Base-by-base conservation (phyloP, 2,113 vertebrate genomes). In the Thryonomys swinderianus region DNA sequence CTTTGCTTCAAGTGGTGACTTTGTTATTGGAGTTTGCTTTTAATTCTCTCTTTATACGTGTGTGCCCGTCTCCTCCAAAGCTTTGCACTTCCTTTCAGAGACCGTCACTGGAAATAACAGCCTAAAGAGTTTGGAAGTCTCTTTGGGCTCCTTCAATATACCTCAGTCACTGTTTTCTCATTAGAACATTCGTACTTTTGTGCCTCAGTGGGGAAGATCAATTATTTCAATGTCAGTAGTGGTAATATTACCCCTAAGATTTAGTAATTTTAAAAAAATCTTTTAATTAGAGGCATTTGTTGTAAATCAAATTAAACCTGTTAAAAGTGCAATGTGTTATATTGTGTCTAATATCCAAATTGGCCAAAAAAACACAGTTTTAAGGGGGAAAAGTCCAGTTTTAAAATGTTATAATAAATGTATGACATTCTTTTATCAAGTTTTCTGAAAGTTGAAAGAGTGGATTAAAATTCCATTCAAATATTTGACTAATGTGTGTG, bases 11-110 rank as follows among this genome's bases (percentile, higher is more conserved):
- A 96, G 87, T 88, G 92, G 80, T 95, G 80, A 96, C 94, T 98
- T 98, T 98, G 96, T 95, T 98, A 98, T 97, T 79, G 86, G 97
- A 97, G 96, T 98, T 98, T 98, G 97, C 96, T 95, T 96, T 98
- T 90, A 91, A 9, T 94, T 93, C 81, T 97, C 79, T 95, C 83
- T 97, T 97, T 69, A 84, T 71, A 45, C 23, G 6, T 78, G 64
- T 23, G 3, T 90, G 71, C 61, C n/a, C 79, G 55, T 84, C 61
- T 12, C 42, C 69, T 59, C 25, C 8, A 5, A 83, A 32, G 48
- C 34, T 6, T 62, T 55, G 51, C 61, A 91, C 93, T 84, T 94
- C 93, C 95, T 94, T 73, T 96, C 93, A 78, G 76, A 59, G 96
- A 93, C 82, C 96, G 92, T 98, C 97, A 94, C 96, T 98, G 98